Evolutionary conservation across 2,113 vertebrate genomes (phyloP), one percentile per base, ranked within the genome.

Genomic region (Terrapene triunguis): DNA sequence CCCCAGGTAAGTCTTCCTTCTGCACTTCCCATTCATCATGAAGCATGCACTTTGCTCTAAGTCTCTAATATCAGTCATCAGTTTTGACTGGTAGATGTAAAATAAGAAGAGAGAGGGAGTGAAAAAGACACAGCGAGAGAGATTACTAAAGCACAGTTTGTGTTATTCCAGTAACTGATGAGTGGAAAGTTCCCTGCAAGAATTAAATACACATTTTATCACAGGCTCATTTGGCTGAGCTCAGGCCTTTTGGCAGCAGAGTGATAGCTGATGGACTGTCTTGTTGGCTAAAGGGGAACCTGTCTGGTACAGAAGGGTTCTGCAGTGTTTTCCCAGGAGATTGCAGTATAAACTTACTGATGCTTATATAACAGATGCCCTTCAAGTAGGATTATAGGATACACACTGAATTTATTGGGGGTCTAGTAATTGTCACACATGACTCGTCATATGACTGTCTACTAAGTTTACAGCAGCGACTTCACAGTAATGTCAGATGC

Each of bases 401-500:
- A 78, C 82, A 19, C 19, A 6, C 80, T 55, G 72, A 88, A 92
- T 65, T 91, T 76, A 82, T 44, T 84, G 82, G 89, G 74, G 91
- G 72, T 82, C 80, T 95, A 79, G 91, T 84, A 92, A 89, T 94
- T 89, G 86, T 69, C 88, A 88, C 97, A 93, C 93, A 83, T 96
- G 95, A 93, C 10, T 4, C 17, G 80, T 96, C 97, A 96, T 89
- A 94, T 84, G 94, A 96, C 96, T 69, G 92, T 14, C 93, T 85
- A 69, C 95, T 96, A 89, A 89, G 97, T 96, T 96, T 95, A 96
- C 96, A 57, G 38, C 74, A 87, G 90, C 90, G 89, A 91, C 44
- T 74, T 98, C 93, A 82, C 96, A 85, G 90, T n/a, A 79, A 91
- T n/a, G 86, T 95, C 84, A 95, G 57, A 85, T 89, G 94, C 94